Percentiles rank a stretch among this genome's conserved stretches.
Conservation (phyloP, 2,888 invertebrate genomes). For the Pogonocherus hispidulus region DNA sequence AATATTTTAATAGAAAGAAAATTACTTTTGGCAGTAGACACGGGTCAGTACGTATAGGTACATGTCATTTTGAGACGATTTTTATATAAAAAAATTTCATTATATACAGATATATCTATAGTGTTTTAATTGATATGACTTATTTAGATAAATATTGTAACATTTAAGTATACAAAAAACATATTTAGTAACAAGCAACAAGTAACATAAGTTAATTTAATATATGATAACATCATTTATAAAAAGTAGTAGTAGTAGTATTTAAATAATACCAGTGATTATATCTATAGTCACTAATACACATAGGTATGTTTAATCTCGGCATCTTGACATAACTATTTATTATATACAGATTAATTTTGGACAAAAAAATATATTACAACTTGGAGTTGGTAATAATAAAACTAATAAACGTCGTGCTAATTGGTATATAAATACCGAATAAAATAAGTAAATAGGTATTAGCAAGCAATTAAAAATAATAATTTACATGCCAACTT, state of each 20-base stretch:
- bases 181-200: conserved; percentile 48
- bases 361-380: no score
- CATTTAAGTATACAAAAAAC: conserved; percentile 45
- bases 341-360: no score
- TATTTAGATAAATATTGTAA: conserved; percentile 9
- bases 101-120: conserved; percentile 34
- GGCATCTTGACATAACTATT: no score
- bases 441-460: no score
- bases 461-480: no score
- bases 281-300: no score
- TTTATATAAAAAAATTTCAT: conserved; percentile 25
- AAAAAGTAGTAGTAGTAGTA: conserved; percentile 2
- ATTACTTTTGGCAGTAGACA: conserved; percentile 29
- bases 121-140: conserved; percentile 15
- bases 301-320: no score
- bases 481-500: no score
- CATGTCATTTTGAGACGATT: conserved; percentile 23
- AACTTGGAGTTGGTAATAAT: no score
- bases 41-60: conserved; percentile 20
- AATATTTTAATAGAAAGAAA: conserved; percentile 35
- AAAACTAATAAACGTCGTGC: no score
- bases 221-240: conserved; percentile 17
- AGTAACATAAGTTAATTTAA: conserved; percentile 30
- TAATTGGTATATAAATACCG: no score
- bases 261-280: no score